Conservation (phyloP, 2,888 invertebrate genomes). For the Rhagonycha lutea region DNA sequence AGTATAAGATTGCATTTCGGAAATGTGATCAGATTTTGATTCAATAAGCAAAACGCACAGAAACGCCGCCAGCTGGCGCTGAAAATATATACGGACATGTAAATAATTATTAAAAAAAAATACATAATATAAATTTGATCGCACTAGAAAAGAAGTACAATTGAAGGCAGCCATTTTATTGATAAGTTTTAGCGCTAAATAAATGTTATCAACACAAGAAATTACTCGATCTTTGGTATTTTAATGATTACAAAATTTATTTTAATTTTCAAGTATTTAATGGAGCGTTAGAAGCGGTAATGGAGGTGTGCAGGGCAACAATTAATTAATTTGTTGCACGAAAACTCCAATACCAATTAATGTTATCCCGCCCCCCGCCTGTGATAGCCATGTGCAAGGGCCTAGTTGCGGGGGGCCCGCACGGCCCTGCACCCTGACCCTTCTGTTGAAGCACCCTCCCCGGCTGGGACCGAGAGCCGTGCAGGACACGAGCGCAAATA, state of each 20-base stretch:
- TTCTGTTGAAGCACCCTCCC: conserved; percentile 28
- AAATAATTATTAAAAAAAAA: conserved; percentile 44
- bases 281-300: conserved; percentile 32
- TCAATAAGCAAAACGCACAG: conserved; percentile 46
- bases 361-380: conserved; percentile 33
- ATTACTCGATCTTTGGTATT: background rate
- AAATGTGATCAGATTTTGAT: conserved; percentile 31
- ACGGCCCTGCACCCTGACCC: conserved; percentile 31
- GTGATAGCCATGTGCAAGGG: conserved; percentile 35
- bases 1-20: conserved; percentile 8
- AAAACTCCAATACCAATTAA: conserved; percentile 20
- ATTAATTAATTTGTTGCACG: conserved; percentile 28
- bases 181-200: conserved; percentile 26
- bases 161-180: conserved; percentile 37
- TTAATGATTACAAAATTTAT: background rate
- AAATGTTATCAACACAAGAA: conserved; percentile 1
- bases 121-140: conserved; percentile 45
- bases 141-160: conserved; percentile 51
- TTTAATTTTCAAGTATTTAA: background rate
- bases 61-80: conserved; percentile 45
- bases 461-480: conserved; percentile 30
- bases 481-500: conserved; percentile 29
- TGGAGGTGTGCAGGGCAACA: conserved; percentile 36
- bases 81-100: conserved; percentile 48
- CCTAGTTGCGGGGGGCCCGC: conserved; percentile 34